Evolutionary conservation across 2,888 invertebrate genomes (phyloP), one percentile per base, ranked within the genome.

Genomic region (Encarsia formosa): DNA sequence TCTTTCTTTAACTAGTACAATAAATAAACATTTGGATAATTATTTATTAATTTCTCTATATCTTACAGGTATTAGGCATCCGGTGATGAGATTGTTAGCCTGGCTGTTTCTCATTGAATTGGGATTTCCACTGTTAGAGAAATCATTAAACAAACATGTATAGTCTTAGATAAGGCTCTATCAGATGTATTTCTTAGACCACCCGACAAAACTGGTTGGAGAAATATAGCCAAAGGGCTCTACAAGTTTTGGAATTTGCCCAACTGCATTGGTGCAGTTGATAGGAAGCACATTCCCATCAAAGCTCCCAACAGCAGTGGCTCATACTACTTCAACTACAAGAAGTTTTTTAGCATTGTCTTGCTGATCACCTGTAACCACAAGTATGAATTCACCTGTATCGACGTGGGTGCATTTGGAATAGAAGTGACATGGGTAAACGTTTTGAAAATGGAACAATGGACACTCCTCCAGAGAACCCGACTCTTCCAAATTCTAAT

Each of bases 271-370:
- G n/a, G n/a, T n/a, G n/a, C n/a, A n/a, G n/a, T n/a, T n/a, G n/a
- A n/a, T 35, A 57, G 56, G 4, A 57, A 57, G 26, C 41, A 58
- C 11, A 49, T 59, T n/a, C 11, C 18, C 3, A 56, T 61, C 15
- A 43, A 49, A 50, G 52, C 54, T 19, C 60, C 58, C 22, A 16
- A 26, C 11, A 56, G 58, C 18, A 45, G 52, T 23, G 58, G 56
- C 13, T 49, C 56, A 4, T 3, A 34, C 6, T 64, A 34, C 42
- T 58, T 40, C 24, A 65, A 63, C 49, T 63, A 63, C 22, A 61
- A 61, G 29, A 58, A 59, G 23, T 56, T 20, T 22, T 59, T 56
- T 23, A 61, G 59, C 46, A 55, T 58, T 4, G 49, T 59, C 32
- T 31, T 58, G 9, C 24, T 58, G n/a, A 56, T 56, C 2, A 51